A percentile compares a stretch with the other conserved stretches of the same genome.
Conservation (phyloP, 2,113 vertebrate species). For the Clupea harengus region DNA sequence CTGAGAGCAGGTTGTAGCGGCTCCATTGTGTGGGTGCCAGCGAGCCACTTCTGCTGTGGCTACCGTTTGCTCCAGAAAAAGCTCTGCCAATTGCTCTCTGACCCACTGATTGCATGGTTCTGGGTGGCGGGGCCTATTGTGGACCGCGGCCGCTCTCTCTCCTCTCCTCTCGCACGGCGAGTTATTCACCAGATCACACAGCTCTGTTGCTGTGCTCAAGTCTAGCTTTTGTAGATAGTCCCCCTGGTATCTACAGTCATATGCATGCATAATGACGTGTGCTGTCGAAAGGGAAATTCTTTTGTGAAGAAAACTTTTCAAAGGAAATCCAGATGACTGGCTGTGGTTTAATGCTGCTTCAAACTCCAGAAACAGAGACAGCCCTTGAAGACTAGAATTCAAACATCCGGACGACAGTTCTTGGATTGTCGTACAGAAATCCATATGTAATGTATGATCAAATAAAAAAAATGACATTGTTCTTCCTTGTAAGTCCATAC, state of each 20-base stretch:
- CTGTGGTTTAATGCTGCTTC: background rate
- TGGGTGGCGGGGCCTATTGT: background rate
- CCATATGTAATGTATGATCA: background rate
- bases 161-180: background rate
- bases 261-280: background rate
- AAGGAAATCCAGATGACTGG: background rate
- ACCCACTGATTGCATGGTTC: conserved; percentile 33
- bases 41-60: conserved; percentile 25
- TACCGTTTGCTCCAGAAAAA: conserved; percentile 33
- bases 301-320: background rate
- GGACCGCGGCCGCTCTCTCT: background rate
- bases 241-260: background rate
- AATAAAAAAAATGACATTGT: background rate
- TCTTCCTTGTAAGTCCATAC: background rate
- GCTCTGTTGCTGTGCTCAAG: background rate
- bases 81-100: conserved; percentile 40
- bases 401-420: background rate
- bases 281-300: background rate
- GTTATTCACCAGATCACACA: background rate
- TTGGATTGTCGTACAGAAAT: background rate
- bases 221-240: background rate
- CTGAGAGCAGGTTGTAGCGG: conserved; percentile 19
- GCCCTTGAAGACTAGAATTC: too few species aligned
- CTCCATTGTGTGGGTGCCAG: conserved; percentile 43
- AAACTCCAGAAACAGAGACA: background rate